Conservation (phyloP, 2,113 vertebrate species). For the Campylomormyrus tamandua region DNA sequence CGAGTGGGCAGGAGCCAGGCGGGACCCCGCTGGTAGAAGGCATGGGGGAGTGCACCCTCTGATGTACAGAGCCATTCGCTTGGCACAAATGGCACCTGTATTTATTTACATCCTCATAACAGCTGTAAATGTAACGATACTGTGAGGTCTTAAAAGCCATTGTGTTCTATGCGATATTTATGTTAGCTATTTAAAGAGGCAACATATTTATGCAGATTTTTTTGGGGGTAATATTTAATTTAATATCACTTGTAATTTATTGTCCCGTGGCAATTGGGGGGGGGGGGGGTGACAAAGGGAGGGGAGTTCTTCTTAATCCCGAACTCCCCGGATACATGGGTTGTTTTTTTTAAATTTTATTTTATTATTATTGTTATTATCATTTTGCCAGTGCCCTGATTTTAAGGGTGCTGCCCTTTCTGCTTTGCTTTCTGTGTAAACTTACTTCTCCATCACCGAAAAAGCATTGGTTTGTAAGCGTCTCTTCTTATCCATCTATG, state of each 20-base stretch:
- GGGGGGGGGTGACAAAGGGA: neutral
- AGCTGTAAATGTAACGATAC: neutral
- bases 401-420: neutral
- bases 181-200: constrained; percentile 17
- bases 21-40: neutral
- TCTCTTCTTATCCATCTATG: constrained; percentile 53
- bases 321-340: neutral
- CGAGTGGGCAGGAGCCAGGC: neutral
- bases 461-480: neutral
- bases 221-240: constrained; percentile 3
- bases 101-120: neutral
- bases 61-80: neutral
- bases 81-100: neutral
- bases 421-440: neutral
- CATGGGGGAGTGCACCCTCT: neutral
- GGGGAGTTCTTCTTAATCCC: neutral
- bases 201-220: constrained; percentile 18
- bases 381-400: neutral
- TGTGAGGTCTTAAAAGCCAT: constrained; percentile 20
- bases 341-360: neutral
- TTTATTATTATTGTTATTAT: too few relatives aligned
- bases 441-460: neutral
- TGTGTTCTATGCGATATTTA: constrained; percentile 14
- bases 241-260: constrained; percentile 21
- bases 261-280: neutral